These are phyloP conservation scores for Vulpes ferrilata DNA, from an alignment of 2,113 vertebrate species.

Conservation along the genomic window DNA sequence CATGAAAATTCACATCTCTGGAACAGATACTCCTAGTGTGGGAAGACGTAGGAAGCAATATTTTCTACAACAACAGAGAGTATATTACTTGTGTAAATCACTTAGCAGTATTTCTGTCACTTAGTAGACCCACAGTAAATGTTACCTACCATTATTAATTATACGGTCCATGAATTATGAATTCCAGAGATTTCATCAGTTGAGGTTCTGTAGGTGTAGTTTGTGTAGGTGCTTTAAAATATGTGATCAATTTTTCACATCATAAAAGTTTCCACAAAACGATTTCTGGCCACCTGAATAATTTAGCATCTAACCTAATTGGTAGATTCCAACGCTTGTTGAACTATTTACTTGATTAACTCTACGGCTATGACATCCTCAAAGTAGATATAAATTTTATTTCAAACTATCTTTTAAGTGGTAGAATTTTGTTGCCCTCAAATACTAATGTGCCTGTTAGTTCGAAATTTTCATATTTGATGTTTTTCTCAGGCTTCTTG, in stretches of 20 bases:
- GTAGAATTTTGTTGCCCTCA: constrained; percentile 27
- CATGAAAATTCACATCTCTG: background rate
- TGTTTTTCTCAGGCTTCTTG: background rate
- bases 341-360: constrained; percentile 67
- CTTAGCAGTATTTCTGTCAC: background rate
- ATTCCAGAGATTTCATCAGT: background rate
- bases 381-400: constrained; percentile 22
- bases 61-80: background rate
- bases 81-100: background rate
- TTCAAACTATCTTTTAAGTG: constrained; percentile 36
- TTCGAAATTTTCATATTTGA: background rate
- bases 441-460: background rate
- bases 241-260: constrained; percentile 53
- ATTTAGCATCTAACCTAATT: constrained; percentile 55
- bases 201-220: background rate
- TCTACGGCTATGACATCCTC: background rate
- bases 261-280: constrained; percentile 14
- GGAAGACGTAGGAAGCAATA: background rate
- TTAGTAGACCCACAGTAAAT: background rate
- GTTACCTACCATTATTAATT: constrained; percentile 24
- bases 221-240: constrained; percentile 10
- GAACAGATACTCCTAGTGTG: background rate
- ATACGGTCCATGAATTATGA: background rate
- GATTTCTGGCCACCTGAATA: constrained; percentile 55
- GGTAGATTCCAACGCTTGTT: constrained; percentile 44